Evolutionary conservation across 1,140 invertebrate species (phyloP).

Genomic region (Saxidomus purpurata): DNA sequence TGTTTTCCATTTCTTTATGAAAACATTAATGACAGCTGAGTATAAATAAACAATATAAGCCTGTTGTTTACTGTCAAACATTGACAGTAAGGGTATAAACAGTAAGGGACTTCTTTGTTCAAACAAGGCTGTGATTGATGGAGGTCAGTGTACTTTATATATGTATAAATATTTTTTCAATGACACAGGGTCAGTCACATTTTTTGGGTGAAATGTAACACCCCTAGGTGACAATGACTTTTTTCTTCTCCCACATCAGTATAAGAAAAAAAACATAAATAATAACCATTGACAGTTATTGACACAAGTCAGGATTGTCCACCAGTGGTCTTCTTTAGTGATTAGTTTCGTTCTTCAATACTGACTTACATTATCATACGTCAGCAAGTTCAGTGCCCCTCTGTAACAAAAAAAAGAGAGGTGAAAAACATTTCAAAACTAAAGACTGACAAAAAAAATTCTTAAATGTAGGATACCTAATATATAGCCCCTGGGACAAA

Average conservation of each 20-base stretch:
- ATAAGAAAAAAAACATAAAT: background rate
- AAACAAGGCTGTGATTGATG: slow-evolving; percentile 19
- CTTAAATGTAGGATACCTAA: too few species aligned
- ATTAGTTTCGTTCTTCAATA: too few species aligned
- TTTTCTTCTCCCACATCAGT: background rate
- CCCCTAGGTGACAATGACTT: background rate
- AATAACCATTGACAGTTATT: background rate
- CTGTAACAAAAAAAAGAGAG: too few species aligned
- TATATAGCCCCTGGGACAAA: too few species aligned
- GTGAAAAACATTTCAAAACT: too few species aligned
- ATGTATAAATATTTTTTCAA: background rate
- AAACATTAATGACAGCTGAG: background rate
- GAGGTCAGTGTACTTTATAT: background rate
- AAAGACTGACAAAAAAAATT: too few species aligned
- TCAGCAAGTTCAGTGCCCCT: too few species aligned
- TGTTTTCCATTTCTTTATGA: background rate
- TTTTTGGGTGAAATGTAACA: background rate
- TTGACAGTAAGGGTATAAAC: background rate
- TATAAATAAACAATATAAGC: slow-evolving; percentile 6
- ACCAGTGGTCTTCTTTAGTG: too few species aligned
- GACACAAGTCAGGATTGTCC: too few species aligned
- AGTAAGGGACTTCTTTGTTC: background rate
- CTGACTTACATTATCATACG: too few species aligned
- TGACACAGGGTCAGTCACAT: background rate
- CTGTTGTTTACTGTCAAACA: slow-evolving; percentile 13